Base-by-base conservation (phyloP, 2,888 invertebrate species). In the Sesia apiformis region DNA sequence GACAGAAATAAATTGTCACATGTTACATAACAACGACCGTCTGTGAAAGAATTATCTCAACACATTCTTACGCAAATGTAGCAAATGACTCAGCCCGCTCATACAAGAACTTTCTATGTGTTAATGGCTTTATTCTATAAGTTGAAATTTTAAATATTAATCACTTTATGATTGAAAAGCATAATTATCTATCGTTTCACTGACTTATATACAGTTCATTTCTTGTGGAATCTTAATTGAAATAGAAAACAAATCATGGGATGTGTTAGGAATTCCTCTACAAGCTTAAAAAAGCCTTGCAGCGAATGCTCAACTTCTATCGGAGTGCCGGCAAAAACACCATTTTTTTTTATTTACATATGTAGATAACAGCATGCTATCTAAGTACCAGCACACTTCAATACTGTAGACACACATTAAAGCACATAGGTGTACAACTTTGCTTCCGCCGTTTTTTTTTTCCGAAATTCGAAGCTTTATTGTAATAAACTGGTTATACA, bases 1-100 rank as follows among this genome's bases (percentile, higher is more conserved):
- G 67, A 63, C 71, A 43, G 64, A 68, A 70, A 73, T 74, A 72
- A 60, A 42, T 59, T 54, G 57, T 53, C 52, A 52, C 51, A 6
- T 51, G 55, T 61, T 65, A 61, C 61, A 59, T 58, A 63, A 61
- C 23, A 23, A 23, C 23, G 23, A 23, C 23, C 23, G 23, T 23
- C 23, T 62, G 53, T 53, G 55, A 55, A 55, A 49, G 52, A 51
- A 43, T 64, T 67, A 60, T 58, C 49, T 49, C 52, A 23, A 50
- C 53, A 49, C 42, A 52, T 52, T 53, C 52, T 53, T 43, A 49
- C 42, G 51, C 23, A 53, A 53, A 46, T 53, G 55, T 42, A 6
- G 5, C 5, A 6, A 5, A 42, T 42, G 42, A 42, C 50, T 50
- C 38, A 8, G 7, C 38, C 5, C 50, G 38, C 50, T 50, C 38